Conservation (phyloP, 1,140 invertebrate genomes). For the Aphidius ervi region DNA sequence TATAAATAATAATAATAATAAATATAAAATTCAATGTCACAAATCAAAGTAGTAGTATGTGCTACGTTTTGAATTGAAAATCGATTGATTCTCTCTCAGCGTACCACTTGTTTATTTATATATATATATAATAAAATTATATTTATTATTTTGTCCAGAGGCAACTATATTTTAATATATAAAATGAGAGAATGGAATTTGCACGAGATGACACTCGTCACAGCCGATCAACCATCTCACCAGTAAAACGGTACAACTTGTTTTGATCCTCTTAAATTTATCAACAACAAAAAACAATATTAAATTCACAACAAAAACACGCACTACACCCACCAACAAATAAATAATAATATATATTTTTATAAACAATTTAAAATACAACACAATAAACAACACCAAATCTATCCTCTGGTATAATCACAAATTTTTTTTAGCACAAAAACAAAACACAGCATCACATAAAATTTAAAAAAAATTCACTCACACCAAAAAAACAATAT, state of each 20-base stretch:
- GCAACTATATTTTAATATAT: no score
- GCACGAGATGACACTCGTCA: conserved; percentile 24
- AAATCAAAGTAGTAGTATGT: no score
- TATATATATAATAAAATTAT: conserved; percentile 3
- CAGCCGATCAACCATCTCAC: conserved; percentile 17
- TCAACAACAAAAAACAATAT: no score
- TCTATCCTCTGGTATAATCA: background rate
- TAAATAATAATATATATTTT: no score
- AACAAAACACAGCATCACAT: background rate
- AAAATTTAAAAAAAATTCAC: background rate
- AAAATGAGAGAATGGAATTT: conserved; percentile 9
- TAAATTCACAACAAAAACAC: background rate
- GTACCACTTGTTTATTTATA: background rate
- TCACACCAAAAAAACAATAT: background rate
- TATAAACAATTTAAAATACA: background rate
- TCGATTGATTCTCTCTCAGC: background rate
- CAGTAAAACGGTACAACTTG: conserved; percentile 24
- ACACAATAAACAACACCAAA: background rate
- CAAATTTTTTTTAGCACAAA: background rate
- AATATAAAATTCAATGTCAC: no score
- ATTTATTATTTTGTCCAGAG: background rate
- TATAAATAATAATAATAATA: no score
- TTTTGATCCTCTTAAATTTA: conserved; percentile 2
- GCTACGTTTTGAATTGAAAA: background rate
- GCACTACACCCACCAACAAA: background rate